Conservation (phyloP, 2,888 invertebrate species). For the Chrysotoxum bicinctum region DNA sequence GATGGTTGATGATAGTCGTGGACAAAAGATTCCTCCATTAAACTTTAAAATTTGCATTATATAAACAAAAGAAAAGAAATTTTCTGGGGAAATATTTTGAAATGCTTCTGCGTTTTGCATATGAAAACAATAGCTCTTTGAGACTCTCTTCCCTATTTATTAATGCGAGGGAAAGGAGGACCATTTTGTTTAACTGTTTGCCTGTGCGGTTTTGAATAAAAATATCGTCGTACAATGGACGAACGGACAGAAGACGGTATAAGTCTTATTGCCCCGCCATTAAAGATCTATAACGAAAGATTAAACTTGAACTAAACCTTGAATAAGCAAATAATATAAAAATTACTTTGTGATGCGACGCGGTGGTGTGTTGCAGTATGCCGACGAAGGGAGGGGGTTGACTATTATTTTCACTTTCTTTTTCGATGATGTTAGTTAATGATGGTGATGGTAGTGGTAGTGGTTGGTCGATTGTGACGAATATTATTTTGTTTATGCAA, state of each 20-base stretch:
- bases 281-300: slow-evolving; percentile 65
- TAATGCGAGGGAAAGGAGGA: not conserved
- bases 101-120: slow-evolving; percentile 47
- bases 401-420: slow-evolving; percentile 63
- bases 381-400: slow-evolving; percentile 34
- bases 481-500: slow-evolving; percentile 68
- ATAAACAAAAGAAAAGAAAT: slow-evolving; percentile 68
- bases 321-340: slow-evolving; percentile 52
- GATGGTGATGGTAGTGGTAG: slow-evolving; percentile 12
- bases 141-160: slow-evolving; percentile 11
- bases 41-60: slow-evolving; percentile 57
- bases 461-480: slow-evolving; percentile 41
- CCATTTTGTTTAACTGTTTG: not conserved
- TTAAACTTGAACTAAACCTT: slow-evolving; percentile 72
- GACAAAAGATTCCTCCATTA: slow-evolving; percentile 57
- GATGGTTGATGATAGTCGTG: slow-evolving; percentile 14
- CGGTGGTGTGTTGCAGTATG: not conserved
- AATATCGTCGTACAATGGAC: slow-evolving; percentile 17
- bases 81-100: slow-evolving; percentile 35
- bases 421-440: slow-evolving; percentile 48
- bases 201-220: not conserved
- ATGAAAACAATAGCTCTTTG: slow-evolving; percentile 9
- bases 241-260: not conserved
- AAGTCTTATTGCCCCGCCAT: slow-evolving; percentile 32
- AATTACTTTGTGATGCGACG: not conserved